Base-by-base conservation (phyloP, 1,140 invertebrate species). In the Conus ventricosus region DNA sequence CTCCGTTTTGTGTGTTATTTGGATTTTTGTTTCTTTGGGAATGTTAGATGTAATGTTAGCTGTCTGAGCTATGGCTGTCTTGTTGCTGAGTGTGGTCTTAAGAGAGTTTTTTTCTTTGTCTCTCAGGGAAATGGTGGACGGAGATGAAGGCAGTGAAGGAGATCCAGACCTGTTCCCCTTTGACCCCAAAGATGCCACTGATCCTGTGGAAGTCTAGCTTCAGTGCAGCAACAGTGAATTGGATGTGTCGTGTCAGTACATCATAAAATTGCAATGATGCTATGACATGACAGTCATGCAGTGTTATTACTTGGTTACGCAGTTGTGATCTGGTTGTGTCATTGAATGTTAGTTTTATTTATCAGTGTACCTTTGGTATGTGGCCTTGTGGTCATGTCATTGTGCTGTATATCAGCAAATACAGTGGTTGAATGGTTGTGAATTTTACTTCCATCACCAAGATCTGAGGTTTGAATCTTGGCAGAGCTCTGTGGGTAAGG, bases 161-260 rank as follows among this genome's bases (percentile, higher is more conserved):
- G 91, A 91, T 27, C 87, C 91, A 53, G 93, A 93, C 78, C 85
- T 89, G 7, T 92, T 94, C 57, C 94, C 94, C 67, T 94, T 94
- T 92, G 91, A 93, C 88, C 91, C 92, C 15, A 91, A 92, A 76
- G 94, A 94, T 87, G 92, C 92, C 27, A 94, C 94, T 83, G 93
- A 94, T 10, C 94, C 94, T 60, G 92, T 94, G 10, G 94, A 94
- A 89, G 94, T 94, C 3, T 94, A 71, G 90, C 60, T 27, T 39
- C 39, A 39, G 39, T 39, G 39, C 39, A 39, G 39, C 39, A 39
- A 39, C 39, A 39, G 39, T 39, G 39, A 39, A 39, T 39, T 39
- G 39, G 39, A 39, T 39, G 39, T 39, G 39, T 39, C 27, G 39
- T 39, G 39, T 39, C 39, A 39, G 5, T 8, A 15, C 7, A 5